Evolutionary conservation across 2,888 invertebrate genomes (phyloP).

Genomic region (Serripes groenlandicus): DNA sequence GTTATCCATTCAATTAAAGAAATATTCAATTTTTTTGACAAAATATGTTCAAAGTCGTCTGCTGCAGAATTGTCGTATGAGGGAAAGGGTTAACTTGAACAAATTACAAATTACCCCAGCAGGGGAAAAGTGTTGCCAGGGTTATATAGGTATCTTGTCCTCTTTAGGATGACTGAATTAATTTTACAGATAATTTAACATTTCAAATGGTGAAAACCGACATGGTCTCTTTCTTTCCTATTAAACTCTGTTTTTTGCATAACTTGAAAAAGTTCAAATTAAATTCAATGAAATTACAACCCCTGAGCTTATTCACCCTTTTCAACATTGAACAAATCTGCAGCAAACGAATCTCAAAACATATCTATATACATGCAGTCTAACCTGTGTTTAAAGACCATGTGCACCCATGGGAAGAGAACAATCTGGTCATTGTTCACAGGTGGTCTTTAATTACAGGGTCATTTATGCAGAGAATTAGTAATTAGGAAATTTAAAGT

Average conservation of each 20-base stretch:
- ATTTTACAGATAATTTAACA: slow-evolving; percentile 24
- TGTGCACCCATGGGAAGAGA: no score
- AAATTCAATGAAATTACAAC: neutral
- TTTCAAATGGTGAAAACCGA: neutral
- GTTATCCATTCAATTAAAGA: no score
- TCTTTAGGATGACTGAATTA: slow-evolving; percentile 16
- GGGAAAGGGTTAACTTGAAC: no score
- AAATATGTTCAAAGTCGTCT: no score
- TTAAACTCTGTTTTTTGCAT: slow-evolving; percentile 20
- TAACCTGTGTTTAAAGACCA: no score
- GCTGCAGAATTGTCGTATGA: no score
- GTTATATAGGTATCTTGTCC: slow-evolving; percentile 7
- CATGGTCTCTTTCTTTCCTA: neutral
- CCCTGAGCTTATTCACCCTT: neutral
- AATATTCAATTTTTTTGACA: no score
- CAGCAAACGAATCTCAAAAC: neutral
- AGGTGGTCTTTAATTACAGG: no score
- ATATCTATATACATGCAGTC: neutral
- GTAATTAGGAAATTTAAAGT: no score
- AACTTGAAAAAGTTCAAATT: neutral
- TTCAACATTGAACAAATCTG: neutral
- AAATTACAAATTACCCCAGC: no score
- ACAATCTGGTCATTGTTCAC: no score
- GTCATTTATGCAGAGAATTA: no score
- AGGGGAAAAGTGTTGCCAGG: neutral